Conservation (phyloP, 2,113 vertebrate species). For the Seriola dumerili region DNA sequence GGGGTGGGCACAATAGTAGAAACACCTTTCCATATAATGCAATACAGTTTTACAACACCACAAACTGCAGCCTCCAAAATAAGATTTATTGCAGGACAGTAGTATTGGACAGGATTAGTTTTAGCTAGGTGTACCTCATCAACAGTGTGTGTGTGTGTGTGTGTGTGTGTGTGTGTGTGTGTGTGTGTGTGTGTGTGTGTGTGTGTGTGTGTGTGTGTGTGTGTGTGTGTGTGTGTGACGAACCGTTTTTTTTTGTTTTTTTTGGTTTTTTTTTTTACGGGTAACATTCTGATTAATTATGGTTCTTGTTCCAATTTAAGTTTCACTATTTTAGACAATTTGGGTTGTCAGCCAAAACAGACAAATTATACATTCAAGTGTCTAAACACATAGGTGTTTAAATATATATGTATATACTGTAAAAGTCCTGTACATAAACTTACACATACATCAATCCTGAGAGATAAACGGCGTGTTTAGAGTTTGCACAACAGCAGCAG, state of each 20-base stretch:
- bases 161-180: background rate
- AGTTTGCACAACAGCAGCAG: slow-evolving; percentile 5
- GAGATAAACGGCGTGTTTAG: background rate
- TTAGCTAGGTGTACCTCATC: background rate
- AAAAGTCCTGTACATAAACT: background rate
- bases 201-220: background rate
- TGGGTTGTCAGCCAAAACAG: background rate
- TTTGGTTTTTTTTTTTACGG: background rate
- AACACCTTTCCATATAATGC: background rate
- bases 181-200: background rate
- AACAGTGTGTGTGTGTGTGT: no score
- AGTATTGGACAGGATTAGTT: background rate
- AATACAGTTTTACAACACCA: background rate
- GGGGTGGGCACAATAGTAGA: background rate
- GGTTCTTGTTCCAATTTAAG: background rate
- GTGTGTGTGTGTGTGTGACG: no score
- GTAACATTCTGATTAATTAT: background rate
- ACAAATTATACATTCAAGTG: background rate
- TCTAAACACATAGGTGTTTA: background rate
- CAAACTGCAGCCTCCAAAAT: background rate
- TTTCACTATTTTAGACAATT: background rate
- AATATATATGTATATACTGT: background rate
- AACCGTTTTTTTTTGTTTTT: no score
- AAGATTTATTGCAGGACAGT: no score
- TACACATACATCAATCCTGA: background rate